These are phyloP conservation scores for Lasioglossum pauxillum DNA, from an alignment of 2,888 invertebrate genomes.

Conservation along the genomic window DNA sequence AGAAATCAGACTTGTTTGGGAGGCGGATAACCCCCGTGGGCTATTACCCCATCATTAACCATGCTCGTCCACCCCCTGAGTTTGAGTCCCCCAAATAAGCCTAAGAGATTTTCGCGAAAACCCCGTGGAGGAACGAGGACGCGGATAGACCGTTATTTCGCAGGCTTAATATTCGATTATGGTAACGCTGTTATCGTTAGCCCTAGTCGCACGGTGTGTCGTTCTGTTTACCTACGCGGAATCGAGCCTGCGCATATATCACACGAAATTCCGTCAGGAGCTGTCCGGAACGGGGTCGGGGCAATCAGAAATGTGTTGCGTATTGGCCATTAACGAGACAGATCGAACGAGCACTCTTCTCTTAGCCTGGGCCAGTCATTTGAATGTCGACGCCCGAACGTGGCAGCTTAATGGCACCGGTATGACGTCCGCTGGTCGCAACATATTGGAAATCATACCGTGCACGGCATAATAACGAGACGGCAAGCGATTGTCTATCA, in stretches of 20 bases:
- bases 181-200: slow-evolving; percentile 46
- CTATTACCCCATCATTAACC: slow-evolving; percentile 32
- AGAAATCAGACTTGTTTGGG: slow-evolving; percentile 42
- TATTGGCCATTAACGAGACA: slow-evolving; percentile 68
- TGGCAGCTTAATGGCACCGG: neutral
- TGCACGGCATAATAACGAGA: slow-evolving; percentile 25
- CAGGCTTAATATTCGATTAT: slow-evolving; percentile 47
- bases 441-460: slow-evolving; percentile 76
- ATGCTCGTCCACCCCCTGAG: neutral
- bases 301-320: slow-evolving; percentile 67
- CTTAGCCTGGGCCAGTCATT: slow-evolving; percentile 55
- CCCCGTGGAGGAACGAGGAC: slow-evolving; percentile 4
- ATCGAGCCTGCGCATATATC: neutral
- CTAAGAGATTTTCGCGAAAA: neutral
- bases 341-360: slow-evolving; percentile 61
- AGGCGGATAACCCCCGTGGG: slow-evolving; percentile 24
- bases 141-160: slow-evolving; percentile 32
- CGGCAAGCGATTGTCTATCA: neutral
- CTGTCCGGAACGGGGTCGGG: slow-evolving; percentile 30
- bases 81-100: neutral
- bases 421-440: slow-evolving; percentile 48
- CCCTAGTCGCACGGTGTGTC: slow-evolving; percentile 20
- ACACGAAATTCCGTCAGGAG: slow-evolving; percentile 28
- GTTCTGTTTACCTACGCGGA: slow-evolving; percentile 28
- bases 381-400: slow-evolving; percentile 51